phyloP scores from a whole-genome alignment of 2,888 invertebrate genomes.

The Branchellion lobata region DNA sequence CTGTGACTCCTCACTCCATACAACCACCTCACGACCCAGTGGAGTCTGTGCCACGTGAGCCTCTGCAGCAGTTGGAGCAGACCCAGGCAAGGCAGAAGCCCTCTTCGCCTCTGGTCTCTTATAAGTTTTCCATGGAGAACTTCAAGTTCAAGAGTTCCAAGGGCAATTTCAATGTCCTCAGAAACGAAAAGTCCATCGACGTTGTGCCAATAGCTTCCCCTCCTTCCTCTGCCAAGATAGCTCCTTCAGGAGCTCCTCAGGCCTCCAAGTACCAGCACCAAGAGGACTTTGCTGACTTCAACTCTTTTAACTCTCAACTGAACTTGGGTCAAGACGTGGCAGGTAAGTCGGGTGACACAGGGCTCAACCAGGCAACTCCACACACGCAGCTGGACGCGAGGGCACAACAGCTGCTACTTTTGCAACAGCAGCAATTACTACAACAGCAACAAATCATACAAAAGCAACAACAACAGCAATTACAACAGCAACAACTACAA shows the following conservation, averaged over 20 bases:
- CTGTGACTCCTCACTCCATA: background rate
- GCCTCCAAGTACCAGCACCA: background rate
- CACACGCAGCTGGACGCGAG: background rate
- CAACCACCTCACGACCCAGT: background rate
- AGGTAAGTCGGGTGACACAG: too few species aligned
- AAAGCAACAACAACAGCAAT: background rate
- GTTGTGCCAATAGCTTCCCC: too few species aligned
- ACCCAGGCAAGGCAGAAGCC: slow-evolving; percentile 13
- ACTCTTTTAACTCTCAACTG: background rate
- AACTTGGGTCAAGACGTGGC: too few species aligned
- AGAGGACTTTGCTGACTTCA: slow-evolving; percentile 5
- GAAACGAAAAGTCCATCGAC: slow-evolving; percentile 35
- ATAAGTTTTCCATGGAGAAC: slow-evolving; percentile 21
- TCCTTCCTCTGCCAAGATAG: background rate
- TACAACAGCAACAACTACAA: background rate
- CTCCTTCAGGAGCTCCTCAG: background rate
- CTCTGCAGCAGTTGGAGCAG: background rate
- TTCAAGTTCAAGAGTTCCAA: slow-evolving; percentile 30
- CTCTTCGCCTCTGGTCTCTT: slow-evolving; percentile 15
- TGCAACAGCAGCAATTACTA: background rate
- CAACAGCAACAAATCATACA: background rate
- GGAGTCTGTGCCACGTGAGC: background rate
- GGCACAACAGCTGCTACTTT: background rate
- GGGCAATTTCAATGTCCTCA: slow-evolving; percentile 24
- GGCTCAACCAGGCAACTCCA: background rate